Conservation (phyloP, 2,797 vertebrate species). For the Pipistrellus kuhlii region DNA sequence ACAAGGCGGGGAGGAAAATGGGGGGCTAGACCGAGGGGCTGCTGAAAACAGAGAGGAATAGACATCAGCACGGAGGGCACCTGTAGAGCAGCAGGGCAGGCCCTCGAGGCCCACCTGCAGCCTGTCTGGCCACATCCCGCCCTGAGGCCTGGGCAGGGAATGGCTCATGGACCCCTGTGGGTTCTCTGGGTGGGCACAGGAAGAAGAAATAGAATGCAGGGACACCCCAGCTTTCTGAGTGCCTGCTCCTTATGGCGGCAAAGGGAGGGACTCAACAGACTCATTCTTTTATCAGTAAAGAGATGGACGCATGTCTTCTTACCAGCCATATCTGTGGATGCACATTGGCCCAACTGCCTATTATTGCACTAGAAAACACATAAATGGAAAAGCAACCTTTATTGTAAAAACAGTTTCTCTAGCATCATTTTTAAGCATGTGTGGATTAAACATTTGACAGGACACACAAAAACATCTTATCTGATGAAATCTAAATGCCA, state of each 20-base stretch:
- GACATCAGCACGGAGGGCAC: neutral
- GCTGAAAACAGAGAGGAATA: neutral
- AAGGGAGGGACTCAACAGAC: neutral
- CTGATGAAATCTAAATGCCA: neutral
- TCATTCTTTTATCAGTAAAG: neutral
- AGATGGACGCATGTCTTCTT: neutral
- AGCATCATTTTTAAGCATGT: neutral
- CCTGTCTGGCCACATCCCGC: no score
- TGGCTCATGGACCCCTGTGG: neutral
- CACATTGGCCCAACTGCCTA: neutral
- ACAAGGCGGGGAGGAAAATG: neutral
- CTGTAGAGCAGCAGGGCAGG: neutral
- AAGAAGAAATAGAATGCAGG: neutral
- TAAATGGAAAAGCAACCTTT: neutral
- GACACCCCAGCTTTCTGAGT: neutral
- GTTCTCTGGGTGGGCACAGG: neutral
- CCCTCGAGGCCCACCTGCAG: fast-evolving
- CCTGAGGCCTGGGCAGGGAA: neutral
- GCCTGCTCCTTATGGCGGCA: neutral
- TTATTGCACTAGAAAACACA: neutral
- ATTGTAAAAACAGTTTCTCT: neutral
- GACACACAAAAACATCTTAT: slow-evolving; percentile 5
- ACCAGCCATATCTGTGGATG: neutral
- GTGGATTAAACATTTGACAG: neutral
- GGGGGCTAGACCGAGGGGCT: neutral